Evolutionary conservation across 1,140 invertebrate genomes (phyloP).

Genomic region (Trinorchestia longiramus): DNA sequence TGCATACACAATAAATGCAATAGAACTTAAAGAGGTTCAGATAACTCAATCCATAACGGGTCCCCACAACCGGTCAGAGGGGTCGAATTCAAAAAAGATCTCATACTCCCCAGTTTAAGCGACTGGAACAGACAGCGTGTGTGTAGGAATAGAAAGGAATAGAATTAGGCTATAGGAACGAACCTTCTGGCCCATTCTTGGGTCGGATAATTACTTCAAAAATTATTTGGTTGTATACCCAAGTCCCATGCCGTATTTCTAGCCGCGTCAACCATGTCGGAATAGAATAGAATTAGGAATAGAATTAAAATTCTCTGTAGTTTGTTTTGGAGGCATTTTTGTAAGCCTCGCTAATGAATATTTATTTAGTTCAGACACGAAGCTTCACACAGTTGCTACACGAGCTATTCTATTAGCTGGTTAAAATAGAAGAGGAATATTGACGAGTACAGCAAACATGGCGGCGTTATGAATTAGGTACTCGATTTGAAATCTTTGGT

Average conservation of each 20-base stretch:
- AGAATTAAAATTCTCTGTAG: too few species aligned
- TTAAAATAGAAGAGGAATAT: neutral
- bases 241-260: too few species aligned
- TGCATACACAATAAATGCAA: neutral
- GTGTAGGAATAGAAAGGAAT: too few species aligned
- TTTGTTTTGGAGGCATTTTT: neutral
- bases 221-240: too few species aligned
- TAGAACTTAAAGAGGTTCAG: neutral
- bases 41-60: neutral
- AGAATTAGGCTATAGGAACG: too few species aligned
- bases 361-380: too few species aligned
- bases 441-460: neutral
- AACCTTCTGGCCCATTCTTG: too few species aligned
- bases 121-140: too few species aligned
- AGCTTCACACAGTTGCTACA: neutral
- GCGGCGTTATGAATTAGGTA: neutral
- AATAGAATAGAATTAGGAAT: too few species aligned
- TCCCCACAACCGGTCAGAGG: neutral
- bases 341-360: too few species aligned
- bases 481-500: neutral
- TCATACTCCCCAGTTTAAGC: neutral
- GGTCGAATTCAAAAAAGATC: neutral
- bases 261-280: too few species aligned
- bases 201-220: too few species aligned
- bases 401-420: neutral